These are phyloP conservation scores for Drosophila lacertosa DNA, from an alignment of 1,140 invertebrate species.

Conservation along the genomic window DNA sequence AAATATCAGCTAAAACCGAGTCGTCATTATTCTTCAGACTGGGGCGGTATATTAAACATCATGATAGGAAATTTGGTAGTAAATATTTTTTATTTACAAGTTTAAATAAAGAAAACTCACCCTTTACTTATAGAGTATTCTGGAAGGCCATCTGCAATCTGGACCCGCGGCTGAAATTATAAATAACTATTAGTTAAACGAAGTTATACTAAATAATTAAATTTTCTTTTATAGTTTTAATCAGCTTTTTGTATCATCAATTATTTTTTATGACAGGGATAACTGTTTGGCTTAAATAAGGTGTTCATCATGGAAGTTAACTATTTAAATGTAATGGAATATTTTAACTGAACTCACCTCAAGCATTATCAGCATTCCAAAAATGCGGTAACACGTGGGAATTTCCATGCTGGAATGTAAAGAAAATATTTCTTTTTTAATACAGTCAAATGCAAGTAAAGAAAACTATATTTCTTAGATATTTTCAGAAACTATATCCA, in stretches of 20 bases:
- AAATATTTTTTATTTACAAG: too few relatives aligned
- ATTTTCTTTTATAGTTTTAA: not conserved
- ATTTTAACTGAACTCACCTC: conserved; percentile 18
- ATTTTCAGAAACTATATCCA: conserved; percentile 44
- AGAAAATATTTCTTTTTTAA: conserved; percentile 3
- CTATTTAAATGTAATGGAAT: not conserved
- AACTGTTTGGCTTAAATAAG: conserved; percentile 63
- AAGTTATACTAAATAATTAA: not conserved
- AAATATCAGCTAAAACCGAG: conserved; percentile 51
- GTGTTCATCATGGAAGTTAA: conserved; percentile 53
- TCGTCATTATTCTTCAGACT: conserved; percentile 61
- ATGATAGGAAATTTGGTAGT: conserved; percentile 5
- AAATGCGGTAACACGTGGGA: not conserved
- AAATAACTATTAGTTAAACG: not conserved
- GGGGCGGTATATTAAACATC: conserved; percentile 60
- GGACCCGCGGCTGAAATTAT: not conserved
- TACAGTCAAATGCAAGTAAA: not conserved
- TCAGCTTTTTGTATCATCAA: conserved; percentile 63
- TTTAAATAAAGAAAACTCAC: conserved; percentile 10
- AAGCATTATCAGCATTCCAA: not conserved
- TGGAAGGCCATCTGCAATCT: not conserved
- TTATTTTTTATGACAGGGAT: conserved; percentile 70
- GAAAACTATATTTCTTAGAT: not conserved
- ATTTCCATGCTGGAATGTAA: conserved; percentile 9
- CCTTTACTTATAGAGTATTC: not conserved